Evolutionary conservation across 2,113 vertebrate species (phyloP).

Genomic region (Mixornis gularis): DNA sequence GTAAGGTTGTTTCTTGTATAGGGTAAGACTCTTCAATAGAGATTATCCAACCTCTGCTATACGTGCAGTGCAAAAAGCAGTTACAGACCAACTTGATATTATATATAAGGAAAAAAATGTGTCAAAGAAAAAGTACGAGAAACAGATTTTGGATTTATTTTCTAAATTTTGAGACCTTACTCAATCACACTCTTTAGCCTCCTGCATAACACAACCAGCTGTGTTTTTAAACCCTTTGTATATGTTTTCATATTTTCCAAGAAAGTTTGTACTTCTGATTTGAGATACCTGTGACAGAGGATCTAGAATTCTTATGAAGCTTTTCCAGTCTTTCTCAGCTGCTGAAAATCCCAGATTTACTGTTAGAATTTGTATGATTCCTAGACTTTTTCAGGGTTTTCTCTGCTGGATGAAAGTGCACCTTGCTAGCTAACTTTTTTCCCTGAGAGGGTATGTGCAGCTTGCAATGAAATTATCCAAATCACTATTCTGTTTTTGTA

Average conservation of each 20-base stretch:
- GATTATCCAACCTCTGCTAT: neutral
- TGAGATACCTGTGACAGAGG: fast-evolving
- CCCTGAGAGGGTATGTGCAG: neutral
- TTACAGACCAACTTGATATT: fast-evolving
- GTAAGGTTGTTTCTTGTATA: fast-evolving
- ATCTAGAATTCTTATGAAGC: neutral
- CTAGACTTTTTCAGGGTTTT: neutral
- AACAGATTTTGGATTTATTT: neutral
- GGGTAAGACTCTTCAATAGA: neutral
- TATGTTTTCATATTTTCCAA: neutral
- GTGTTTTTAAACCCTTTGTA: fast-evolving
- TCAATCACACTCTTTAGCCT: neutral
- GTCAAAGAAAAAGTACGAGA: neutral
- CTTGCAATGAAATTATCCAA: neutral
- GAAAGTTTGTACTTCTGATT: neutral
- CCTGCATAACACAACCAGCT: fast-evolving
- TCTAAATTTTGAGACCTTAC: neutral
- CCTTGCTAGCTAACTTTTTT: neutral
- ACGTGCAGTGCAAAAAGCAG: neutral
- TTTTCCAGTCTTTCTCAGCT: neutral
- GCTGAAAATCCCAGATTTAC: neutral
- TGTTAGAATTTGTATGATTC: neutral
- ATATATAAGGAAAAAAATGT: neutral
- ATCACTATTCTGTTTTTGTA: fast-evolving
- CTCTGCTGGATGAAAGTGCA: neutral